phyloP scores from a whole-genome alignment of 1,140 invertebrate genomes.

The Drosophila paulistorum region DNA sequence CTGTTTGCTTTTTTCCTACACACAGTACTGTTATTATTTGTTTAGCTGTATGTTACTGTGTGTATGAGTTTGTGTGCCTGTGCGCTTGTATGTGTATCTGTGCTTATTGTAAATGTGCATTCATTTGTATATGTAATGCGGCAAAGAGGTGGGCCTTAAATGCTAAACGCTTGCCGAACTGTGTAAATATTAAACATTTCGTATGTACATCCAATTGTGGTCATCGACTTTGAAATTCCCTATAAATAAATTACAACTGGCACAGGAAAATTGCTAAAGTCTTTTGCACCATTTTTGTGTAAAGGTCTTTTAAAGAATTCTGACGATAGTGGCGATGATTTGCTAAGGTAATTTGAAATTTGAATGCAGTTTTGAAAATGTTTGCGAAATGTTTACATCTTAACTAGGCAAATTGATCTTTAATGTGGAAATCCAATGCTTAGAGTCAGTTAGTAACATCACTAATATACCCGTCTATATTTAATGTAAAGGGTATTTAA shows the following conservation, averaged over 20 bases:
- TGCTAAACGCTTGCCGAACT: constrained; percentile 68
- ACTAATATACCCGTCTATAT: constrained; percentile 27
- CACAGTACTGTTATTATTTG: constrained; percentile 73
- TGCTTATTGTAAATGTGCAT: constrained; percentile 75
- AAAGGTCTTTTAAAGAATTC: no score
- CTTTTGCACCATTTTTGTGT: no score
- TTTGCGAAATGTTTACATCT: no score
- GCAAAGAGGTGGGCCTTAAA: constrained; percentile 66
- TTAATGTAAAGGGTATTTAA: not conserved
- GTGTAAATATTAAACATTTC: constrained; percentile 55
- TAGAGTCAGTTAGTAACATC: not conserved
- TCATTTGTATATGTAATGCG: constrained; percentile 74
- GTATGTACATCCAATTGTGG: not conserved
- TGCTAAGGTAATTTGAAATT: no score
- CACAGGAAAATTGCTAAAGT: no score
- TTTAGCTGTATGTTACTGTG: constrained; percentile 31
- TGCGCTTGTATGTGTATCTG: constrained; percentile 32
- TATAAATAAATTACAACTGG: no score
- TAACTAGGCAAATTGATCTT: no score
- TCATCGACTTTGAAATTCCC: not conserved
- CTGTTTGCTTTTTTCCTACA: constrained; percentile 66
- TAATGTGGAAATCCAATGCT: no score
- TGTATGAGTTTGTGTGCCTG: not conserved
- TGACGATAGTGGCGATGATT: no score
- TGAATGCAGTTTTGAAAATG: no score